Conservation (phyloP, 2,888 invertebrate genomes). For the Baccha elongata region DNA sequence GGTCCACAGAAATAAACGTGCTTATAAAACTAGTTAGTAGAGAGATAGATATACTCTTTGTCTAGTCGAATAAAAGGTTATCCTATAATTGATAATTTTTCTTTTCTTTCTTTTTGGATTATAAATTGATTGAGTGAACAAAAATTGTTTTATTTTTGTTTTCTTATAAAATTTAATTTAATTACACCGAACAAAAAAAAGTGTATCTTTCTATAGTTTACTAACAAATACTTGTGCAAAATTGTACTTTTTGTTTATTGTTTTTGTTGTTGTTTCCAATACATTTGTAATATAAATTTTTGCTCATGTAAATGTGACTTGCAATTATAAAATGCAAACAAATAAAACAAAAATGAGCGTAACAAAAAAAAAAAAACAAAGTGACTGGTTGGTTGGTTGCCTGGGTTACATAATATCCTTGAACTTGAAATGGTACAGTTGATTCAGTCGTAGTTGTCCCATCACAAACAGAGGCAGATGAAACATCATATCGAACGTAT, state of each 20-base stretch:
- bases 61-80: slow-evolving; percentile 18
- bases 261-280: slow-evolving; percentile 34
- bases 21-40: no score
- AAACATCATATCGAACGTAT: neutral
- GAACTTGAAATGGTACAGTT: slow-evolving; percentile 80
- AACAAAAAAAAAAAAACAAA: slow-evolving; percentile 20
- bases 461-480: neutral
- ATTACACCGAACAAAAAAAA: slow-evolving; percentile 45
- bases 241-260: slow-evolving; percentile 5
- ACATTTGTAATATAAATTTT: slow-evolving; percentile 45
- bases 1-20: slow-evolving; percentile 63
- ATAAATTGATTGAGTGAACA: slow-evolving; percentile 20
- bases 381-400: slow-evolving; percentile 59
- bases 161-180: slow-evolving; percentile 49
- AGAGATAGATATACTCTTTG: neutral
- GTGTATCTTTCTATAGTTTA: slow-evolving; percentile 5
- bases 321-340: slow-evolving; percentile 65
- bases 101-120: slow-evolving; percentile 5
- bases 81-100: neutral
- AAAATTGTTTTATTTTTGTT: neutral
- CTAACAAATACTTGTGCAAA: slow-evolving; percentile 55
- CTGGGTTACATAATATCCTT: slow-evolving; percentile 81
- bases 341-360: slow-evolving; percentile 40
- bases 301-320: slow-evolving; percentile 64
- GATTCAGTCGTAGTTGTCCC: slow-evolving; percentile 58